A percentile compares a stretch with the other conserved stretches of the same genome.
These are phyloP conservation scores for Trematomus bernacchii DNA, from an alignment of 2,797 vertebrate species.

Conservation along the genomic window DNA sequence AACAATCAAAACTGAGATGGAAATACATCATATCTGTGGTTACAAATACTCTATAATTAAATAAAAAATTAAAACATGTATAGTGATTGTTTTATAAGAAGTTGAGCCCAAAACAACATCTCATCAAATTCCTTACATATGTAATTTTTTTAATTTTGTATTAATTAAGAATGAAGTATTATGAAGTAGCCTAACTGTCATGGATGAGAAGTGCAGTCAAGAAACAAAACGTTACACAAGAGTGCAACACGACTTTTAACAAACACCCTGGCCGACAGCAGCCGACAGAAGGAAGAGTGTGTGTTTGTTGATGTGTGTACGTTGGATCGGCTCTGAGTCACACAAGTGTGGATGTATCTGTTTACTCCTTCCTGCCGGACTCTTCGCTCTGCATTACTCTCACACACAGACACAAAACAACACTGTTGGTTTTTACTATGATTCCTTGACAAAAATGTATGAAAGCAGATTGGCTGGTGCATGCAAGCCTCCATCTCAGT, in stretches of 20 bases:
- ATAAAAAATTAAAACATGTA: too few relatives aligned
- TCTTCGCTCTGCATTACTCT: not conserved
- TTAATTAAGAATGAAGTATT: not conserved
- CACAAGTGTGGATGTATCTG: conserved; percentile 43
- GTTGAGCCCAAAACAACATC: not conserved
- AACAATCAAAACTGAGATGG: not conserved
- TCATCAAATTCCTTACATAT: not conserved
- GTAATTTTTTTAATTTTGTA: not conserved
- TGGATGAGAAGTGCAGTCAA: conserved; percentile 18
- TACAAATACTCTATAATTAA: too few relatives aligned
- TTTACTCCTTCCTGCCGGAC: conserved; percentile 33
- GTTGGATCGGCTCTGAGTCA: conserved; percentile 52
- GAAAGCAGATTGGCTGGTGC: conserved; percentile 1
- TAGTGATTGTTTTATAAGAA: not conserved
- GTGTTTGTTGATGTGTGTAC: conserved; percentile 44
- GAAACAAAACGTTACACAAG: conserved; percentile 22
- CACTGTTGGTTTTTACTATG: not conserved
- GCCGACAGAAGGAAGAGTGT: conserved; percentile 31
- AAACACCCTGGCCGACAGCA: conserved; percentile 22
- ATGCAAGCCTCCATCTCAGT: conserved; percentile 17
- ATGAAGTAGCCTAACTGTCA: not conserved
- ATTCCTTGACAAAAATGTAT: not conserved
- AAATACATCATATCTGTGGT: too few relatives aligned
- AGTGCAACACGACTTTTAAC: conserved; percentile 20
- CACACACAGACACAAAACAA: conserved; percentile 1